Evolutionary conservation across 92 coral and sea anemone species (phyloP).

Genomic region (Hydrozoanthus gracilis): DNA sequence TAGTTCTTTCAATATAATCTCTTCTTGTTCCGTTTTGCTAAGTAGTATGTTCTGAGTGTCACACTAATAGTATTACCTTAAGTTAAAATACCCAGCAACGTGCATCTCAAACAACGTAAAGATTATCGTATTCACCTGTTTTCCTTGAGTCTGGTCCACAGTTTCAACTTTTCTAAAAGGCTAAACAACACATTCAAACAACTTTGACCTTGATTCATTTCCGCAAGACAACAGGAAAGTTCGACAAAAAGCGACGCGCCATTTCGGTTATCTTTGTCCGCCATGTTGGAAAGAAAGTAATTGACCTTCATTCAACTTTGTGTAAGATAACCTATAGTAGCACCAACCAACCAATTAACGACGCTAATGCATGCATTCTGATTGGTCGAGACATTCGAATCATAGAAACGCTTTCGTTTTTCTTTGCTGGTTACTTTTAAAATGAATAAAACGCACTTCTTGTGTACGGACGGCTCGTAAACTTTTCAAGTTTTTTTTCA

Average conservation of each 20-base stretch:
- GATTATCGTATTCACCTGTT: slow-evolving; percentile 55
- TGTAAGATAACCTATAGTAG: slow-evolving; percentile 16
- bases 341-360: not conserved
- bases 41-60: too few species aligned
- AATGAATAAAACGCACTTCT: too few species aligned
- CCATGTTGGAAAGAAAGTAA: slow-evolving; percentile 12
- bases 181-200: slow-evolving; percentile 46
- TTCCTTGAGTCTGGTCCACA: slow-evolving; percentile 48
- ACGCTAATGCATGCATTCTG: too few species aligned
- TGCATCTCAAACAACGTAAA: not conserved
- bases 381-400: too few species aligned
- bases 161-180: slow-evolving; percentile 55
- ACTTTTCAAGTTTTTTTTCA: too few species aligned
- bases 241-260: slow-evolving; percentile 7
- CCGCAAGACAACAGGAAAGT: not conserved
- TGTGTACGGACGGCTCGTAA: too few species aligned
- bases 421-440: too few species aligned
- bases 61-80: not conserved
- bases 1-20: too few species aligned
- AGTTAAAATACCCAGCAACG: not conserved
- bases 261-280: not conserved
- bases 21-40: too few species aligned
- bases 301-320: not conserved
- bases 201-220: not conserved
- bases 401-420: too few species aligned